Evolutionary conservation across 2,888 invertebrate genomes (phyloP).

Genomic region (Autographa gamma): DNA sequence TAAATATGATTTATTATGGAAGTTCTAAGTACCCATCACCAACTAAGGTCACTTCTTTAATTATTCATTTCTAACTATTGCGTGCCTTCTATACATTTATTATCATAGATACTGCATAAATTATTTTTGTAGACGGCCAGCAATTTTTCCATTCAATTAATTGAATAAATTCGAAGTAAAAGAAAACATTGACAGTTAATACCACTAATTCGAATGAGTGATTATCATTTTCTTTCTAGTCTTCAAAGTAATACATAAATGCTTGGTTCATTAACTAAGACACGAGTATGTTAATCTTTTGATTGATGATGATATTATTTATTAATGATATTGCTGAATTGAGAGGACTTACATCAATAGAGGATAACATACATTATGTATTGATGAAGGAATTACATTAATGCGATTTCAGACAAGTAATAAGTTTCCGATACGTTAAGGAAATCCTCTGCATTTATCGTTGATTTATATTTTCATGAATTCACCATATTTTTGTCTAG

Average conservation of each 20-base stretch:
- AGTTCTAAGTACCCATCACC: constrained; percentile 8
- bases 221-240: background rate
- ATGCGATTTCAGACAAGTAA: background rate
- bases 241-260: constrained; percentile 23
- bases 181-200: constrained; percentile 2
- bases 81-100: constrained; percentile 29
- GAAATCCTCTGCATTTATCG: background rate
- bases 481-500: background rate
- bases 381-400: background rate
- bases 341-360: constrained; percentile 13
- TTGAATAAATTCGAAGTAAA: background rate
- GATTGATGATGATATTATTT: constrained; percentile 15
- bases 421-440: background rate
- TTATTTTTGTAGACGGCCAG: background rate
- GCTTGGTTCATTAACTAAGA: constrained; percentile 18
- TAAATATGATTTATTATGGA: background rate
- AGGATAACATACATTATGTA: background rate
- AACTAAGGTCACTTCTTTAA: constrained; percentile 7
- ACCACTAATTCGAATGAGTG: background rate
- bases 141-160: background rate
- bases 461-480: background rate
- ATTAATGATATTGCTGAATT: constrained; percentile 13
- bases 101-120: background rate
- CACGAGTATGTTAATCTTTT: constrained; percentile 19
- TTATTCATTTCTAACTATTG: constrained; percentile 28